Conservation (phyloP, 2,797 vertebrate genomes). For the Coluber constrictor region DNA sequence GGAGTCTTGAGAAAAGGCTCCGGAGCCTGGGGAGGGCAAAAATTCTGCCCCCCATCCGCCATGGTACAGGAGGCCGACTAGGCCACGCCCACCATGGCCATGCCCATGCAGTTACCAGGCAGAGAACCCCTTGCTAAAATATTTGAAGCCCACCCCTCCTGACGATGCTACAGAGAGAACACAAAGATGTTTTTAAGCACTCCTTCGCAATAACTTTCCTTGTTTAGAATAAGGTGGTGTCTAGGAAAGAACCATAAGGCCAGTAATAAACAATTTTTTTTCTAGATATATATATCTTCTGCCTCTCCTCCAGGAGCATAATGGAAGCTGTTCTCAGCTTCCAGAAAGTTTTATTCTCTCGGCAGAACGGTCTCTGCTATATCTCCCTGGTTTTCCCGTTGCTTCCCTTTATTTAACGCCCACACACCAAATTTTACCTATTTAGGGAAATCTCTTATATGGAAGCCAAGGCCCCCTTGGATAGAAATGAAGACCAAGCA, state of each 20-base stretch:
- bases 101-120: too few relatives aligned
- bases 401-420: background rate
- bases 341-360: background rate
- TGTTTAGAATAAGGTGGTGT: background rate
- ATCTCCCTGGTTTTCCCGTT: background rate
- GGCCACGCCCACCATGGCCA: too few relatives aligned
- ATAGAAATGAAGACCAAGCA: background rate
- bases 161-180: background rate
- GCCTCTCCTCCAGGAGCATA: background rate
- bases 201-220: background rate
- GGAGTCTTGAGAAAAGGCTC: too few relatives aligned
- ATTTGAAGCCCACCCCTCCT: too few relatives aligned
- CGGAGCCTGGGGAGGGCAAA: too few relatives aligned
- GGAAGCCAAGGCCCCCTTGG: background rate
- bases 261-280: background rate
- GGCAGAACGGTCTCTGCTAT: background rate
- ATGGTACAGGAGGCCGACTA: too few relatives aligned
- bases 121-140: too few relatives aligned
- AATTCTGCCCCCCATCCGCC: too few relatives aligned
- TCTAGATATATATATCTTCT: background rate
- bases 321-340: background rate
- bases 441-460: background rate
- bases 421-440: background rate
- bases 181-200: background rate
- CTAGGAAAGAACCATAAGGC: background rate